Percentiles rank a stretch among this genome's conserved stretches.
phyloP scores from a whole-genome alignment of 2,888 invertebrate species.

The Patella depressa region DNA sequence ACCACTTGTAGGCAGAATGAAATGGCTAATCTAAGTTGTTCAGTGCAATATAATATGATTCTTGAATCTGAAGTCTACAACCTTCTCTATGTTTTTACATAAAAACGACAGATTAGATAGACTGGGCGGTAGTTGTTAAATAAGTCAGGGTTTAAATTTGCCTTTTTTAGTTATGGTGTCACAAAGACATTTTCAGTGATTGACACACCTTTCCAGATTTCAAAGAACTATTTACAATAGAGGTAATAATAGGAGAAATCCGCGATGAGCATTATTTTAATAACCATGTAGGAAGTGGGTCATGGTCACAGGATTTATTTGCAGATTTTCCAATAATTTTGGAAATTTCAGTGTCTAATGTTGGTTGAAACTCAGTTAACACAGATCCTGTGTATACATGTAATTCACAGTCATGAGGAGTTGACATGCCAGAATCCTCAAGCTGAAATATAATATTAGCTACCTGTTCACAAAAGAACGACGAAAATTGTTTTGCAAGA shows the following conservation, averaged over 20 bases:
- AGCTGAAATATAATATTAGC: not conserved
- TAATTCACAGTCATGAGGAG: not conserved
- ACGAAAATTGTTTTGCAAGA: not conserved
- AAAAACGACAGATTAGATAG: not conserved
- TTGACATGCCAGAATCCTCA: not conserved
- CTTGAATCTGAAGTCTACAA: not conserved
- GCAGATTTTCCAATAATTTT: not conserved
- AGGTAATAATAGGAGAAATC: not conserved
- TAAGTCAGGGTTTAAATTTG: not conserved
- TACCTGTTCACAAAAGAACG: not conserved
- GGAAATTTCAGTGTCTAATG: too few species aligned
- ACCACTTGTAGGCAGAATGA: too few species aligned
- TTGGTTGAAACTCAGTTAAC: too few species aligned
- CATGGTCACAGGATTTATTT: not conserved
- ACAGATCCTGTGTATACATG: not conserved
- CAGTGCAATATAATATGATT: too few species aligned
- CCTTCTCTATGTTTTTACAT: not conserved
- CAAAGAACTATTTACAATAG: not conserved
- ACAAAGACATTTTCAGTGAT: not conserved
- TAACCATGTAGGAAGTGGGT: conserved; percentile 2
- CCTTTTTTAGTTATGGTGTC: not conserved
- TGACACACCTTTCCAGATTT: not conserved
- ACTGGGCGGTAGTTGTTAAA: not conserved
- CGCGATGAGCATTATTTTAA: not conserved
- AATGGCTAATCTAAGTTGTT: too few species aligned